phyloP scores from a whole-genome alignment of 1,140 invertebrate species.

The Coptotermes formosanus region DNA sequence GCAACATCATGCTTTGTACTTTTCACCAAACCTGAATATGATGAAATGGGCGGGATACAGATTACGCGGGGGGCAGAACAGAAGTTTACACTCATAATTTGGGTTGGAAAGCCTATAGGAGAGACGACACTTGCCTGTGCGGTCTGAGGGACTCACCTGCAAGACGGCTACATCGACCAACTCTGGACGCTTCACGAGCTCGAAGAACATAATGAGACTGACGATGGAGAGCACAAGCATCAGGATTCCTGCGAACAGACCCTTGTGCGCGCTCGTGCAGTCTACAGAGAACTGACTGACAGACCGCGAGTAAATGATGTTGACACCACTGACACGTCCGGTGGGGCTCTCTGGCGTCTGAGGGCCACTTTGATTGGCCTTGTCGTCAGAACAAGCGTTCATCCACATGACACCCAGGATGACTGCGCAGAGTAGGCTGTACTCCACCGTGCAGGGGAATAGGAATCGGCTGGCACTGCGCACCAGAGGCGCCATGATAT shows the following conservation, averaged over 20 bases:
- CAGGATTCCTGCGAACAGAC: constrained; percentile 81
- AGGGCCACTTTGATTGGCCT: neutral
- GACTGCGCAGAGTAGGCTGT: constrained; percentile 77
- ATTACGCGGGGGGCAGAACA: too few species aligned
- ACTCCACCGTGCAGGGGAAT: constrained; percentile 89
- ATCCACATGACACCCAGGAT: constrained; percentile 81
- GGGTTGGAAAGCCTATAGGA: too few species aligned
- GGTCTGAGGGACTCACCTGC: neutral
- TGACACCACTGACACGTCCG: constrained; percentile 49
- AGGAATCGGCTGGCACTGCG: constrained; percentile 81
- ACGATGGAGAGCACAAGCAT: constrained; percentile 84
- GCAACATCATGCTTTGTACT: too few species aligned
- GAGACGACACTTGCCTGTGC: too few species aligned
- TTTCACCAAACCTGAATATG: too few species aligned
- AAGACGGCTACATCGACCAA: constrained; percentile 41
- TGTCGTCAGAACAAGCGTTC: neutral
- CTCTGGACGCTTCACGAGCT: constrained; percentile 69
- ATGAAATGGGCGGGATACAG: too few species aligned
- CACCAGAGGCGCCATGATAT: constrained; percentile 62
- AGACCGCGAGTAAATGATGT: constrained; percentile 50
- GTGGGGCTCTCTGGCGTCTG: constrained; percentile 42
- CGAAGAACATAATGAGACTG: constrained; percentile 88
- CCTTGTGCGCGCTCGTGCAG: constrained; percentile 83
- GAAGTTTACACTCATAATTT: too few species aligned
- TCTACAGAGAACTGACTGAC: constrained; percentile 83